Evolutionary conservation across 2,888 invertebrate species (phyloP).

Genomic region (Mesorhabditis belari): DNA sequence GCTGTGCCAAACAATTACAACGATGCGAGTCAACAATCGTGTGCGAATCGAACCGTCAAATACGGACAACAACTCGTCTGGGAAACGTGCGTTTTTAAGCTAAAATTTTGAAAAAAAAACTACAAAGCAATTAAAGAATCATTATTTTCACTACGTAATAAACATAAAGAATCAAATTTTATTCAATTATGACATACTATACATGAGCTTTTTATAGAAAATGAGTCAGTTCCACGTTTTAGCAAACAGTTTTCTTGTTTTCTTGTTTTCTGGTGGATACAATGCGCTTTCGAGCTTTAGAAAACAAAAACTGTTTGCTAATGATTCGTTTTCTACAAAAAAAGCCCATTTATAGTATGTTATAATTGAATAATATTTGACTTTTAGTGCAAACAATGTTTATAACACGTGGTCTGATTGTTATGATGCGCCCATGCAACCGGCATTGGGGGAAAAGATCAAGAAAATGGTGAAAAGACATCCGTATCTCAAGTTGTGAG

Average conservation of each 20-base stretch:
- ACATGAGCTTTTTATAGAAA: too few relatives aligned
- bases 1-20: slow-evolving; percentile 4
- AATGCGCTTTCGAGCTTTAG: not conserved
- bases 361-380: not conserved
- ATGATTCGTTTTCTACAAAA: not conserved
- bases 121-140: too few relatives aligned
- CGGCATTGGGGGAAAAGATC: slow-evolving; percentile 1
- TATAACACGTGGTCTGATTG: slow-evolving; percentile 41
- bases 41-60: slow-evolving; percentile 10
- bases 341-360: not conserved
- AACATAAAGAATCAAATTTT: too few relatives aligned
- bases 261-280: too few relatives aligned
- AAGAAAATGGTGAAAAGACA: not conserved
- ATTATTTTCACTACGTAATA: too few relatives aligned
- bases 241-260: too few relatives aligned
- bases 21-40: slow-evolving; percentile 2
- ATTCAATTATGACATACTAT: too few relatives aligned
- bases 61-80: slow-evolving; percentile 9
- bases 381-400: slow-evolving; percentile 31
- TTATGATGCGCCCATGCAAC: slow-evolving; percentile 8
- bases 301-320: too few relatives aligned
- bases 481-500: not conserved
- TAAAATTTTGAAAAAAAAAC: too few relatives aligned
- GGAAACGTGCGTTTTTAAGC: slow-evolving; percentile 2
- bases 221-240: too few relatives aligned